phyloP scores from a whole-genome alignment of 2,113 vertebrate species.

The Alces alces region DNA sequence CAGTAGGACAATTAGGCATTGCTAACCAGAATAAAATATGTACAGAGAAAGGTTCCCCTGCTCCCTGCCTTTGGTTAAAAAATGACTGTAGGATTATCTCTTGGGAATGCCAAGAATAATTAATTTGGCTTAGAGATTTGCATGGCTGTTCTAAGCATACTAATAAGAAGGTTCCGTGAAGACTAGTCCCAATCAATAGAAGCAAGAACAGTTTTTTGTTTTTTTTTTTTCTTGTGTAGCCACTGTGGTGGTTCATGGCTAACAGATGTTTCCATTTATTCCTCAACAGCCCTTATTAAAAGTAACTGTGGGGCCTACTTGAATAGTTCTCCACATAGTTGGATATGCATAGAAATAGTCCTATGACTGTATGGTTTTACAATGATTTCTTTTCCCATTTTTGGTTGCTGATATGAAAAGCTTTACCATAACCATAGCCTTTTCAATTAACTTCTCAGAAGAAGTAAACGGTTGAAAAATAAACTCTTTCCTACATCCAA shows the following conservation, averaged over 20 bases:
- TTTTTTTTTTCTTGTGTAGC: conserved; percentile 64
- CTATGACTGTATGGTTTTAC: neutral
- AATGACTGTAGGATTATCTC: neutral
- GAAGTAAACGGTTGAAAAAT: neutral
- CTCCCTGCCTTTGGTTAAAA: conserved; percentile 31
- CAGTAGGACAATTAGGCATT: conserved; percentile 90
- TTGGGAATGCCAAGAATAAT: conserved; percentile 72
- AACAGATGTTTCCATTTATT: conserved; percentile 78
- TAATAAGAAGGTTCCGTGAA: conserved; percentile 41
- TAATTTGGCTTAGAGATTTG: conserved; percentile 69
- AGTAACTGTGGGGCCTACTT: conserved; percentile 54
- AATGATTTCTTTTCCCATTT: conserved; percentile 36
- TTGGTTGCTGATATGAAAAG: conserved; percentile 30
- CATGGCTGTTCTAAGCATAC: conserved; percentile 49
- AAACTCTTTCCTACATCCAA: neutral
- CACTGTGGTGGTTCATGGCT: conserved; percentile 55
- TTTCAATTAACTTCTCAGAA: conserved; percentile 15
- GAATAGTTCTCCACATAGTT: conserved; percentile 54
- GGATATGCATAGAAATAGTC: conserved; percentile 46
- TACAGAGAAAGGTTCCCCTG: conserved; percentile 1
- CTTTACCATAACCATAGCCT: neutral
- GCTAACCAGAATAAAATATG: conserved; percentile 81
- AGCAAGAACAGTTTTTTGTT: conserved; percentile 52
- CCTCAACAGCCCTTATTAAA: conserved; percentile 73
- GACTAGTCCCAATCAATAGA: conserved; percentile 61